Conservation (phyloP, 2,113 vertebrate species). For the Rhodinocichla rosea region DNA sequence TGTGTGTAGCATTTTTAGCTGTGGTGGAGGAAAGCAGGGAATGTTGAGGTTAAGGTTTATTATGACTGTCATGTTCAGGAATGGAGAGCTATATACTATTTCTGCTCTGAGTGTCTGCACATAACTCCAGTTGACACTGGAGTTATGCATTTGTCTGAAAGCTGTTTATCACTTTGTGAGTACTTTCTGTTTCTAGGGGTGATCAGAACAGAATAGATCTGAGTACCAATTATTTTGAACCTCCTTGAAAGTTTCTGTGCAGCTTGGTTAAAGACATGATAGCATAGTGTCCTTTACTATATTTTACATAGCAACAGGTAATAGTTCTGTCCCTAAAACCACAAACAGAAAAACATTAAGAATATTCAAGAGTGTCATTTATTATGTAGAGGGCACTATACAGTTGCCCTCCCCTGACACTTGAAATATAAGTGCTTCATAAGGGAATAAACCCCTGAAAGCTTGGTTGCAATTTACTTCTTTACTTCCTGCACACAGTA, state of each 20-base stretch:
- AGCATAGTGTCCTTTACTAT: background rate
- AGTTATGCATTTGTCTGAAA: background rate
- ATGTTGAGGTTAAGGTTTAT: constrained; percentile 67
- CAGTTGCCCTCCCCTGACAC: constrained; percentile 11
- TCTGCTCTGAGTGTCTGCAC: constrained; percentile 26
- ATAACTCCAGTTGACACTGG: constrained; percentile 4
- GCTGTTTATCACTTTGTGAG: constrained; percentile 6
- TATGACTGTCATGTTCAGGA: constrained; percentile 46
- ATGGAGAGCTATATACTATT: constrained; percentile 26
- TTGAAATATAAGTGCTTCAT: constrained; percentile 22
- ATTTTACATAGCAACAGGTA: background rate
- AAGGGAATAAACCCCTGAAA: constrained; percentile 58
- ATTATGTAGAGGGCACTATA: constrained; percentile 37
- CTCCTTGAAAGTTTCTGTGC: background rate
- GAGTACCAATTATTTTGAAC: background rate
- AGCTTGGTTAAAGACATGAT: background rate
- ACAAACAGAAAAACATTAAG: background rate
- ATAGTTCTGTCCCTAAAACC: background rate
- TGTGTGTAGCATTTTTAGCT: constrained; percentile 46
- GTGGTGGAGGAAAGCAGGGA: constrained; percentile 59
- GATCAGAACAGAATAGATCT: background rate
- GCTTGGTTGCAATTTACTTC: constrained; percentile 62
- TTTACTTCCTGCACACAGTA: constrained; percentile 56
- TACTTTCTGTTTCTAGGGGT: background rate
- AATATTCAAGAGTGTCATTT: constrained; percentile 42